Base-by-base conservation (phyloP, 2,888 invertebrate genomes). In the Anthrax anthrax region DNA sequence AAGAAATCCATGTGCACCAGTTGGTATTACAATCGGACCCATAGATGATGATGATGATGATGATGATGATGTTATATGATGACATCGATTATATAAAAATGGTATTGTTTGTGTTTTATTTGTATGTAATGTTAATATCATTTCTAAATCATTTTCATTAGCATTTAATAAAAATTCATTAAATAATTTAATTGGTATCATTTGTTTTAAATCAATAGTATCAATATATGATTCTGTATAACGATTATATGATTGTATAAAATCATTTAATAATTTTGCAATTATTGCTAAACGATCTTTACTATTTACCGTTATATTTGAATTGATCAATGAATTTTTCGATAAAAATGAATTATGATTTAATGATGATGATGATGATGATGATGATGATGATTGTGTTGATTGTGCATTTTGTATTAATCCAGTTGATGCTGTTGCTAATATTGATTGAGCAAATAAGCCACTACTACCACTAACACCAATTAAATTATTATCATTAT, bases 251-350 rank as follows among this genome's bases (percentile, higher is more conserved):
- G 82, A 72, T 69, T 85, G 84, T 43, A 89, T 73, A 67, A 87
- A 89, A 65, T 89, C 88, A 60, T 84, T 84, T 43, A 86, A 71
- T 56, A 87, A 80, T 65, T 87, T 89, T 2, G 88, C 85, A 43
- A 87, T 80, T 56, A 88, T 79, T 2, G 88, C 88, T 49, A 86
- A 82, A 19, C 83, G 72, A 65, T 88, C 88, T 67, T 88, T 88
- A 60, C 80, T 80, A 56, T 80, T 75, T 61, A 86, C 32, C n/a
- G 4, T 4, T 9, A 9, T 9, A 14, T 34, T 34, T 6, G 6
- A 29, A 29, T 29, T 29, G 29, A n/a, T n/a, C n/a, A n/a, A n/a
- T n/a, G n/a, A n/a, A n/a, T n/a, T n/a, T n/a, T n/a, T n/a, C n/a
- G n/a, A n/a, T n/a, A n/a, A n/a, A n/a, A n/a, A n/a, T n/a, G n/a